Evolutionary conservation across 2,888 invertebrate genomes (phyloP), one percentile per base, ranked within the genome.

Genomic region (Poecilobothrus nobilitatus): DNA sequence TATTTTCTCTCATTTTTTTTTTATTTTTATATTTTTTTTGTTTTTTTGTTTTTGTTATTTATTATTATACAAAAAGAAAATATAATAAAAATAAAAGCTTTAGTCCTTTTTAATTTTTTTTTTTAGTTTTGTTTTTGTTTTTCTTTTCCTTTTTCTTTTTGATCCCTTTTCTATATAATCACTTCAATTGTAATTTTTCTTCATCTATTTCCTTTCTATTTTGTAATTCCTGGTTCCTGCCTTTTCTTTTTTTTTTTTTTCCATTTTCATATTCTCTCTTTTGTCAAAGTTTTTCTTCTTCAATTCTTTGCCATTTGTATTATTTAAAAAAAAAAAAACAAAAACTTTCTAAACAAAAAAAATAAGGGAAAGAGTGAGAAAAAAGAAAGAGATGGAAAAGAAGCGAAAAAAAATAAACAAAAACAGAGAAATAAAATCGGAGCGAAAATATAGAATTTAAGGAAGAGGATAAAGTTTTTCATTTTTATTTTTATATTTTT

Each of bases 151-250:
- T 53, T 53, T 53, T 18, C 27, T 27, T 27, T 27, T 27, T 27
- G 15, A 53, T 53, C 53, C 41, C n/a, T 53, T 53, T 53, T 53
- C 53, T 53, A 53, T 53, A 15, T 53, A 53, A 53, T 53, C 53
- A 53, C 53, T 53, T 53, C 53, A 53, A 53, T 53, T 53, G 53
- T 53, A 53, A 53, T 18, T 53, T 53, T 53, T 53, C 53, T 53
- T 53, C 53, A 53, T 53, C 53, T 53, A 53, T 53, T 53, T 53
- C 53, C 53, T 53, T 53, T 53, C 15, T n/a, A 53, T 53, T 27
- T 53, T 53, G 15, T n/a, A 27, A 27, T 27, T 27, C 27, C 27
- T 27, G 27, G 27, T 27, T 27, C 27, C 27, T 27, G 27, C 27
- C 27, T 27, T 27, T 53, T 18, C 18, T 53, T 53, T 18, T 18